A percentile compares a stretch with the other conserved stretches of the same genome.
Conservation (phyloP, 1,140 invertebrate species). For the Capitella teleta region DNA sequence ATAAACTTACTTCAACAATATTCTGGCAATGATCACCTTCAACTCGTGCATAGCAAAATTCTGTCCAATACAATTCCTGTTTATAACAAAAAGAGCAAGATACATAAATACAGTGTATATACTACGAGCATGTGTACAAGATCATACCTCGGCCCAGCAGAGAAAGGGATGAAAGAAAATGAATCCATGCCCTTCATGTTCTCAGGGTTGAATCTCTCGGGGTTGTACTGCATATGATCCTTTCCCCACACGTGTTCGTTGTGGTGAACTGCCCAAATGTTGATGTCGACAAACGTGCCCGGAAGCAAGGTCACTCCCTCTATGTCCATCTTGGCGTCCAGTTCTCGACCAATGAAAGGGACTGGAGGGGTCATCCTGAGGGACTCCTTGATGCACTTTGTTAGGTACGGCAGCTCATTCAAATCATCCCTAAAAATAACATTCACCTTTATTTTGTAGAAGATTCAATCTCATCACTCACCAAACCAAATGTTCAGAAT, state of each 20-base stretch:
- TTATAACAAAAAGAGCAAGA: no score
- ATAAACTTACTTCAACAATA: no score
- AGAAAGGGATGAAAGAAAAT: slow-evolving; percentile 20
- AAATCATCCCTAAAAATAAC: slow-evolving; percentile 25
- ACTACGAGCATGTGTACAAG: no score
- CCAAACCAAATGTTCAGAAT: no score
- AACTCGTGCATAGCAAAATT: no score
- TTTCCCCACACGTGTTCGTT: slow-evolving; percentile 18
- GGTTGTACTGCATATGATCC: slow-evolving; percentile 11
- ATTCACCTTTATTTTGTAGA: no score
- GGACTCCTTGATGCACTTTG: slow-evolving; percentile 38
- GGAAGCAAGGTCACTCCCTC: neutral
- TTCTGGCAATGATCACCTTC: no score
- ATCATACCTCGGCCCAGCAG: slow-evolving; percentile 19
- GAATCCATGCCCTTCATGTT: slow-evolving; percentile 12
- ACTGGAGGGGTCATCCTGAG: slow-evolving; percentile 36
- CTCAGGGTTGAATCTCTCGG: slow-evolving; percentile 20
- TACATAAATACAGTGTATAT: no score
- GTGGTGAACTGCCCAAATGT: slow-evolving; percentile 17
- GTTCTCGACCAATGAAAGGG: slow-evolving; percentile 58
- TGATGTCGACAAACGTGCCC: slow-evolving; percentile 12
- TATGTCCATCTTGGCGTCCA: neutral
- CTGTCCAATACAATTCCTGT: no score
- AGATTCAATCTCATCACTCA: no score
- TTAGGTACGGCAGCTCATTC: slow-evolving; percentile 30